A percentile compares a stretch with the other conserved stretches of the same genome.
These are phyloP conservation scores for Drosophila arizonae DNA, from an alignment of 1,140 invertebrate genomes.

Conservation along the genomic window DNA sequence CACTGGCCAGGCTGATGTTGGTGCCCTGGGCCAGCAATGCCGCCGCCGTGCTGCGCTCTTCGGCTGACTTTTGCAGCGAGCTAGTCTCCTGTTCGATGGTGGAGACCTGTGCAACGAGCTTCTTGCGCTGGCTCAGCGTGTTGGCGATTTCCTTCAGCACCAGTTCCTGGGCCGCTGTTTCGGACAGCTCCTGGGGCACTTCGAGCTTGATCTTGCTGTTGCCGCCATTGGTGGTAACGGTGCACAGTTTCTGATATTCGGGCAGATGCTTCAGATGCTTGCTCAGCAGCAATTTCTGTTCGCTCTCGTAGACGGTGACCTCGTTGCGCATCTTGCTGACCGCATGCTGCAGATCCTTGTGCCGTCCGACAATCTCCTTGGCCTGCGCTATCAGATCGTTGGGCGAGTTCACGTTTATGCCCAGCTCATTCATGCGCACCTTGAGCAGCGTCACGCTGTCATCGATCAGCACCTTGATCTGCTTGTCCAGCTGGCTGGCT, in stretches of 20 bases:
- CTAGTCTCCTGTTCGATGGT: constrained; percentile 90
- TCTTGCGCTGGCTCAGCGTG: constrained; percentile 91
- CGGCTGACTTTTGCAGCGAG: constrained; percentile 88
- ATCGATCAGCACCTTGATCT: constrained; percentile 94
- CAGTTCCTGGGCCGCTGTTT: constrained; percentile 88
- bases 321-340: constrained; percentile 92
- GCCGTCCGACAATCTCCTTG: constrained; percentile 95
- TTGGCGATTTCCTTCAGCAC: constrained; percentile 93
- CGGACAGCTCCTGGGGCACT: constrained; percentile 83
- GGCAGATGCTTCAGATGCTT: constrained; percentile 83
- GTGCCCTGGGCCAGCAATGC: constrained; percentile 79
- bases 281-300: constrained; percentile 87
- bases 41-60: constrained; percentile 86
- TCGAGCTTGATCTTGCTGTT: constrained; percentile 75
- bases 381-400: constrained; percentile 94
- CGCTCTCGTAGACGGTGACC: constrained; percentile 87
- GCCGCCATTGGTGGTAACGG: constrained; percentile 2
- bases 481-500: constrained; percentile 93
- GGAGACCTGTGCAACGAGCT: constrained; percentile 90
- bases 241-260: constrained; percentile 85
- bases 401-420: constrained; percentile 91
- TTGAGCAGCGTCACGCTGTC: constrained; percentile 95
- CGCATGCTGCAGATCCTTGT: constrained; percentile 95
- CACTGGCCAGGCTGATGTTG: constrained; percentile 74
- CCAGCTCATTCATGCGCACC: constrained; percentile 94